Percentiles rank a stretch among this genome's conserved stretches.
Evolutionary conservation across 1,140 invertebrate species (phyloP).

Genomic region (Nilaparvata lugens): DNA sequence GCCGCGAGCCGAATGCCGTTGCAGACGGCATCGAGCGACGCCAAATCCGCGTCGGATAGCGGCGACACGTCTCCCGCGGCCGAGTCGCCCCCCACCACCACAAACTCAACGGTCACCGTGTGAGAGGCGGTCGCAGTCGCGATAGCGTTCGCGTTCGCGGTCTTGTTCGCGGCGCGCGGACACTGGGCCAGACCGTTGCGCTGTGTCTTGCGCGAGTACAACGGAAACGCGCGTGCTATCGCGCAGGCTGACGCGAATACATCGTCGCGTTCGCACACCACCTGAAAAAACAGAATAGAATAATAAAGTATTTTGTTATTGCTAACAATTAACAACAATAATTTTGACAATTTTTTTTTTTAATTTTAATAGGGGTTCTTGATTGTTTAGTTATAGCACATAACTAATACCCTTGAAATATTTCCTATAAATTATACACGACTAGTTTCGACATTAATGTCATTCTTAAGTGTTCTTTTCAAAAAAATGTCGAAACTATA

Average conservation of each 20-base stretch:
- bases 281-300: conserved; percentile 46
- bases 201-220: conserved; percentile 56
- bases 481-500: no score
- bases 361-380: no score
- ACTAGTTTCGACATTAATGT: no score
- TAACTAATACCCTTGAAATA: no score
- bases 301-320: no score
- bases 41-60: conserved; percentile 47
- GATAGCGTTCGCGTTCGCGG: conserved; percentile 18
- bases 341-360: no score
- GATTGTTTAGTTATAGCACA: no score
- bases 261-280: conserved; percentile 69
- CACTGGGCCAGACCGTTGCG: not conserved
- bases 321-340: no score
- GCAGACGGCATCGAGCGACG: conserved; percentile 49
- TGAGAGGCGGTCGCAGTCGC: conserved; percentile 13
- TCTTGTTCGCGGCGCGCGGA: conserved; percentile 5
- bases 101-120: conserved; percentile 50
- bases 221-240: conserved; percentile 66
- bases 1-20: conserved; percentile 61
- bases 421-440: no score
- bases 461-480: no score
- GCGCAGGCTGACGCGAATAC: conserved; percentile 68
- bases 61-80: conserved; percentile 20
- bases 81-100: conserved; percentile 41